Percentiles rank a stretch among this genome's conserved stretches.
Conservation (phyloP, 2,888 invertebrate species). For the Mylabris sibirica region DNA sequence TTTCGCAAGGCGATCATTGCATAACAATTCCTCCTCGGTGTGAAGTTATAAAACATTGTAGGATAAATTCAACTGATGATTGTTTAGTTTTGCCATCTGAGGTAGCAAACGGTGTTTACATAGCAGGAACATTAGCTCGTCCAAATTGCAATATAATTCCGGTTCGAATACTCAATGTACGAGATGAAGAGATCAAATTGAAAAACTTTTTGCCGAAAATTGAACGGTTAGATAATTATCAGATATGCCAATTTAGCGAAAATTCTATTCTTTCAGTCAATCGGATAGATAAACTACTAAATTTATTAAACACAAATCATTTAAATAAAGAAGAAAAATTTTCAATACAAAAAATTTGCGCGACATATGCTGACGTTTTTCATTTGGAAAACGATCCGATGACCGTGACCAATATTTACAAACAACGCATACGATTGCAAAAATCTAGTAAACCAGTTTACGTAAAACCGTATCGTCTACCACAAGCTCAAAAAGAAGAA, state of each 20-base stretch:
- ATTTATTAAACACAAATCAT: slow-evolving; percentile 29
- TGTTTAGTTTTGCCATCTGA: slow-evolving; percentile 21
- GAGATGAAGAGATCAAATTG: slow-evolving; percentile 24
- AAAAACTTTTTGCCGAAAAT: slow-evolving; percentile 34
- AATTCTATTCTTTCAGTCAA: slow-evolving; percentile 19
- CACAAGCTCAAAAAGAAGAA: slow-evolving; percentile 40
- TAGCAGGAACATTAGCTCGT: slow-evolving; percentile 15
- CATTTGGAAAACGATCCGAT: slow-evolving; percentile 36
- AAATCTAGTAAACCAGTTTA: slow-evolving; percentile 32
- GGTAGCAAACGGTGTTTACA: slow-evolving; percentile 21
- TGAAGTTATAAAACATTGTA: slow-evolving; percentile 26
- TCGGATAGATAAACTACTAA: slow-evolving; percentile 29
- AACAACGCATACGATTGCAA: slow-evolving; percentile 38
- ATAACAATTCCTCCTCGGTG: slow-evolving; percentile 23
- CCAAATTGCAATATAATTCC: slow-evolving; percentile 19
- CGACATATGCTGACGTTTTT: slow-evolving; percentile 37
- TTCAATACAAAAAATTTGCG: slow-evolving; percentile 31
- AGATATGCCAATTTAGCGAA: slow-evolving; percentile 21
- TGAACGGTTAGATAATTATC: slow-evolving; percentile 18
- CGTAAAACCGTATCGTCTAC: slow-evolving; percentile 40
- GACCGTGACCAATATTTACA: slow-evolving; percentile 39
- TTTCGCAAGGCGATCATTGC: slow-evolving; percentile 15
- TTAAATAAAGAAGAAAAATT: slow-evolving; percentile 32
- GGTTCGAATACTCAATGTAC: slow-evolving; percentile 11
- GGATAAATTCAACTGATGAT: not conserved